A percentile compares a stretch with the other conserved stretches of the same genome.
These are phyloP conservation scores for Idaea aversata DNA, from an alignment of 2,888 invertebrate species.

Conservation along the genomic window DNA sequence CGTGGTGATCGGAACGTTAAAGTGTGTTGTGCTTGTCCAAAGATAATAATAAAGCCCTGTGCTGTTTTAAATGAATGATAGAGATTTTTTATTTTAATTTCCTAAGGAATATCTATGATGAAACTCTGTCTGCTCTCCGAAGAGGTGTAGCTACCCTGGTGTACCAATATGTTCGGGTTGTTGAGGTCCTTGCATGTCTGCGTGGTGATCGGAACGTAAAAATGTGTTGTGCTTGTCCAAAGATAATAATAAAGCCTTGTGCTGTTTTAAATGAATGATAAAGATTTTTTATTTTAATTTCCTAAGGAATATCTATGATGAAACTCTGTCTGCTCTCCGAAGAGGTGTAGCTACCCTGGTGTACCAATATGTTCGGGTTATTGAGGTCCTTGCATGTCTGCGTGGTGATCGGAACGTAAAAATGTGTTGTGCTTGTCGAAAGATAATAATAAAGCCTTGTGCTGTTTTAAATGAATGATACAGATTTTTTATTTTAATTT, in stretches of 20 bases:
- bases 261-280: not conserved
- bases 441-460: not conserved
- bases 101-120: too few relatives aligned
- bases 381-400: slow-evolving; percentile 71
- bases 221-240: not conserved
- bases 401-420: slow-evolving; percentile 47
- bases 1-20: slow-evolving; percentile 47
- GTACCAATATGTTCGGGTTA: slow-evolving; percentile 59
- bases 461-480: not conserved
- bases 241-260: not conserved
- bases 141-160: slow-evolving; percentile 69
- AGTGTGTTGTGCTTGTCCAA: not conserved
- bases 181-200: slow-evolving; percentile 71
- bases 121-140: slow-evolving; percentile 50
- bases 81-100: too few relatives aligned
- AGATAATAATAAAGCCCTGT: not conserved
- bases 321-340: slow-evolving; percentile 50
- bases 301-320: too few relatives aligned
- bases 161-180: slow-evolving; percentile 59
- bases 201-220: slow-evolving; percentile 47
- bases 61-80: not conserved
- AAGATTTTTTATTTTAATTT: too few relatives aligned
- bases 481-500: too few relatives aligned
- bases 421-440: not conserved
- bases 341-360: slow-evolving; percentile 69